phyloP scores from a whole-genome alignment of 2,113 vertebrate species.

The Gambusia affinis region DNA sequence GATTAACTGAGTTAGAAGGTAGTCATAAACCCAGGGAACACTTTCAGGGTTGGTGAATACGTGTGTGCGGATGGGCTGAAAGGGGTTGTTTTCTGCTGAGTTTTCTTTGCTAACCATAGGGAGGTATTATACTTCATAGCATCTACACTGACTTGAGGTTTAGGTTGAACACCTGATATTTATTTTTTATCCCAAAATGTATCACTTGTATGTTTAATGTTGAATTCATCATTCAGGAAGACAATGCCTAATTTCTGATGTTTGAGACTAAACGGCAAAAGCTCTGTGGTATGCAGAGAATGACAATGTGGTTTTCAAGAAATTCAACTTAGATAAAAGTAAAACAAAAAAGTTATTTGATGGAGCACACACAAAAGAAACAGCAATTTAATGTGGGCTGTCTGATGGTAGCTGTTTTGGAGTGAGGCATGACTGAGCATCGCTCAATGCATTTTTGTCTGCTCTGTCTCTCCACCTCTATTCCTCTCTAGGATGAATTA shows the following conservation, averaged over 20 bases:
- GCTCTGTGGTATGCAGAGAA: background rate
- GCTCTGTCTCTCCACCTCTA: slow-evolving; percentile 25
- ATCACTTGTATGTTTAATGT: background rate
- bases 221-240: background rate
- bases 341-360: slow-evolving; percentile 15
- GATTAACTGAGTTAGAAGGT: slow-evolving; percentile 12
- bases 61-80: too few relatives aligned
- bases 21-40: slow-evolving; percentile 1
- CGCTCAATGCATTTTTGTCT: slow-evolving; percentile 38
- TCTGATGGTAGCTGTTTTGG: slow-evolving; percentile 45
- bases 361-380: slow-evolving; percentile 23
- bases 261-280: background rate
- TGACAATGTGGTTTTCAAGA: background rate
- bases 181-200: background rate
- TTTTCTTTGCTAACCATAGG: background rate
- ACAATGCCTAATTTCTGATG: background rate
- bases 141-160: background rate
- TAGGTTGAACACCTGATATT: background rate
- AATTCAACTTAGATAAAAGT: slow-evolving; percentile 1
- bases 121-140: background rate
- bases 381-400: slow-evolving; percentile 41
- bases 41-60: background rate
- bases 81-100: background rate
- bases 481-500: slow-evolving; percentile 63
- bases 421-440: slow-evolving; percentile 64